Evolutionary conservation across 2,888 invertebrate genomes (phyloP).

Genomic region (Corythucha ciliata): DNA sequence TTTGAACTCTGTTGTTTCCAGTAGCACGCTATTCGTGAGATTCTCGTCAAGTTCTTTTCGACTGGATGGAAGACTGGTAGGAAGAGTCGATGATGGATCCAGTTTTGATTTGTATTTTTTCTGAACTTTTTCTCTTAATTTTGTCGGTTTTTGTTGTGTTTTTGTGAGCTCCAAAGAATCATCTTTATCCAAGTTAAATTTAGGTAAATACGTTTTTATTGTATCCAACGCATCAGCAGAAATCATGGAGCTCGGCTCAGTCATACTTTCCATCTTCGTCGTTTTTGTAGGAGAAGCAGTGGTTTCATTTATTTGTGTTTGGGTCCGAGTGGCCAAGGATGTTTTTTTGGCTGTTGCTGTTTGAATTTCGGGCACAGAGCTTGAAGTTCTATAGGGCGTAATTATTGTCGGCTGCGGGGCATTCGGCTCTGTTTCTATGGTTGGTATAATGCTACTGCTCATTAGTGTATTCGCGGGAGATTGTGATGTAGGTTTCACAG

Average conservation of each 20-base stretch:
- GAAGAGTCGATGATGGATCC: conserved; percentile 3
- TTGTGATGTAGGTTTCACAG: too few species aligned
- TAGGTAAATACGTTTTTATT: conserved; percentile 16
- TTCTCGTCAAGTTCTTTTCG: conserved; percentile 10
- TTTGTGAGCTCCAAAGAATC: too few species aligned
- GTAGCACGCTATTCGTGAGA: conserved; percentile 16
- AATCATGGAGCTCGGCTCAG: too few species aligned
- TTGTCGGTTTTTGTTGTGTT: too few species aligned
- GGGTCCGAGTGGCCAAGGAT: background rate
- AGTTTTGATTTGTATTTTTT: conserved; percentile 20
- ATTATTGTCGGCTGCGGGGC: too few species aligned
- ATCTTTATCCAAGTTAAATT: conserved; percentile 21
- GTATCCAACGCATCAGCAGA: too few species aligned
- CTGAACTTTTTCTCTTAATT: conserved; percentile 18
- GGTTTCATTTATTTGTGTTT: background rate
- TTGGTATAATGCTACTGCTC: too few species aligned
- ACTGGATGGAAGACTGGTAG: background rate
- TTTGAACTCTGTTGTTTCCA: conserved; percentile 22
- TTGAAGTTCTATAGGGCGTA: too few species aligned
- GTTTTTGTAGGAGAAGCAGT: background rate
- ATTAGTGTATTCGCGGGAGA: too few species aligned
- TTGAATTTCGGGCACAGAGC: too few species aligned
- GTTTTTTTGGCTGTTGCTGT: too few species aligned
- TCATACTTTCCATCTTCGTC: background rate
- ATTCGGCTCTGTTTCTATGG: too few species aligned